These are phyloP conservation scores for Microplitis manilae DNA, from an alignment of 2,888 invertebrate genomes.

Conservation along the genomic window DNA sequence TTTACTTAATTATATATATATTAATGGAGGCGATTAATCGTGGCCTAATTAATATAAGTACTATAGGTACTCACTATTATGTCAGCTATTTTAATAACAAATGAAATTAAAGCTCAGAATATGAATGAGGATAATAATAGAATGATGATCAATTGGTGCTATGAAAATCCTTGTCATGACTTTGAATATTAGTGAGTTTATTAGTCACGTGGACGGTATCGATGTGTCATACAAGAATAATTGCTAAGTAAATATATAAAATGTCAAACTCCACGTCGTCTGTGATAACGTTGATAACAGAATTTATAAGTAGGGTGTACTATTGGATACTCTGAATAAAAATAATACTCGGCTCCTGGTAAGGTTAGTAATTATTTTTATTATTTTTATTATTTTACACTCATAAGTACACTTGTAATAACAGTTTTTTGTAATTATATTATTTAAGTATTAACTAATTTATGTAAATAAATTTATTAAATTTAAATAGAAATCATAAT, in stretches of 20 bases:
- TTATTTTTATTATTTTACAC: no score
- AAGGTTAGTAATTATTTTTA: not conserved
- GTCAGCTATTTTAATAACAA: no score
- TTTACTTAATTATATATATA: no score
- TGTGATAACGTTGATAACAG: slow-evolving; percentile 25
- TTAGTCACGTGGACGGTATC: slow-evolving; percentile 13
- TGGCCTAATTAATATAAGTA: no score
- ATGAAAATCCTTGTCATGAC: not conserved
- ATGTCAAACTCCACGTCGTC: slow-evolving; percentile 18
- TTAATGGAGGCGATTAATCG: no score
- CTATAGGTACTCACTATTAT: no score
- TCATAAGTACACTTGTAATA: no score
- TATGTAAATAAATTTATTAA: not conserved
- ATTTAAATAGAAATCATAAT: not conserved
- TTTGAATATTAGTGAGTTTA: not conserved
- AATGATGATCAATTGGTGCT: not conserved
- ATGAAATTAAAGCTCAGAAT: no score
- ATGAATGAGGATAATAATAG: no score
- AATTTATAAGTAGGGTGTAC: not conserved
- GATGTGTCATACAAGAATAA: slow-evolving; percentile 19
- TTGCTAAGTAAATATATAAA: not conserved
- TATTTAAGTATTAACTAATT: not conserved
- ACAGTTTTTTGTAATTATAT: not conserved
- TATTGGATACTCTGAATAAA: not conserved
- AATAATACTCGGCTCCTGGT: not conserved